These are phyloP conservation scores for Protomyctophum bolini DNA, from an alignment of 2,113 vertebrate species.

Conservation along the genomic window DNA sequence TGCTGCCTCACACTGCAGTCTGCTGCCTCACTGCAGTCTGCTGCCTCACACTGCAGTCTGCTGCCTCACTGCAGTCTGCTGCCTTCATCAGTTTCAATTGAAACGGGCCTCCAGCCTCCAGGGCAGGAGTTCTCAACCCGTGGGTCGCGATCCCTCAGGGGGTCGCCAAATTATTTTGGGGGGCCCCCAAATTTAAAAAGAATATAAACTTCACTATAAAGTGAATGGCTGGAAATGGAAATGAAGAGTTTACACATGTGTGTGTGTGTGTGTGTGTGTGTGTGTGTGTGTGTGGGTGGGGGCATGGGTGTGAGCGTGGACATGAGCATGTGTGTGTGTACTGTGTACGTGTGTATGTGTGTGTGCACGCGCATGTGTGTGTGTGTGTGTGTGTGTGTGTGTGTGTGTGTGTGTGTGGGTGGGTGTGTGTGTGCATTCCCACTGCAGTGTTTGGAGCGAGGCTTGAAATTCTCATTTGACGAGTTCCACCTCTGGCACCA, in stretches of 20 bases:
- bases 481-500: slow-evolving; percentile 99
- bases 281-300: neutral
- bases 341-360: slow-evolving; percentile 4
- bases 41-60: no score
- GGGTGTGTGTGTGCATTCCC: slow-evolving; percentile 11
- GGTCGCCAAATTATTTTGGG: neutral
- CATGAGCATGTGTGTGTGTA: neutral
- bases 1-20: no score
- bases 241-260: neutral
- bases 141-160: no score
- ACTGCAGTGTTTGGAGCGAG: slow-evolving; percentile 92
- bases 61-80: no score
- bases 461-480: slow-evolving; percentile 96
- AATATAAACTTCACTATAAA: no score
- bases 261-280: neutral
- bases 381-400: slow-evolving; percentile 5
- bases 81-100: neutral
- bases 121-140: neutral
- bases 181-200: no score
- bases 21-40: no score
- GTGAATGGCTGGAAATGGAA: no score
- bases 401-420: slow-evolving; percentile 21
- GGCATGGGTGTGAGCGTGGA: neutral
- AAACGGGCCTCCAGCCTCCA: neutral
- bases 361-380: slow-evolving; percentile 1